Base-by-base conservation (phyloP, 64 coral and sea anemone genomes). In the Platygyra sinensis region DNA sequence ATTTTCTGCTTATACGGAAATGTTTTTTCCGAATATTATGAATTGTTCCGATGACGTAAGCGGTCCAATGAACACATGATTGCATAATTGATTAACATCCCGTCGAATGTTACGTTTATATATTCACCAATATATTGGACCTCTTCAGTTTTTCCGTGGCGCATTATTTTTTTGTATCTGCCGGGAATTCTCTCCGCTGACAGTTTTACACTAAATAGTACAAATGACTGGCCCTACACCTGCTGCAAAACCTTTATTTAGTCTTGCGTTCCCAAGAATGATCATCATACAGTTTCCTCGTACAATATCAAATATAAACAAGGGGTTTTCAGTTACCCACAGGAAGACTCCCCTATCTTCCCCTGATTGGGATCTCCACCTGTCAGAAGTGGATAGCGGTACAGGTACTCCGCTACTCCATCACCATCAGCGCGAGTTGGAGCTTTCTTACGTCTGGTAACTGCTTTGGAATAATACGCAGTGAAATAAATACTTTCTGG, bases 11-110 rank as follows among this genome's bases (percentile, higher is more conserved):
- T 6, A 69, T 64, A 64, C 33, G 81, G 63, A 72, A 52, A 69
- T 65, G 12, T 22, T n/a, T 85, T 20, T 42, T 22, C 63, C 5
- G 10, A 85, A 36, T 83, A 83, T 63, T 55, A 4, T 55, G 65
- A 33, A 87, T 81, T 60, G 63, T 30, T 30, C 33, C 38, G 28
- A 72, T 85, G 81, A 85, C 81, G 81, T 85, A 52, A 85, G 42
- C 29, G 60, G 60, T 12, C 38, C 20, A 65, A n/a, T 28, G 60
- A 14, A 28, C 80, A 28, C 80, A 46, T 12, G 14, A 72, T 67
- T 24, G 30, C 62, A 85, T 85, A 71, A 51, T 71, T 5, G 25
- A 57, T 25, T 25, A 24, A 4, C 0, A 4, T 24, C 46, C 22
- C 19, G 24, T 29, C 39, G 11, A 8, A 69, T 25, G 24, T 28